Conservation (phyloP, 2,888 invertebrate genomes). For the Timandra comae region DNA sequence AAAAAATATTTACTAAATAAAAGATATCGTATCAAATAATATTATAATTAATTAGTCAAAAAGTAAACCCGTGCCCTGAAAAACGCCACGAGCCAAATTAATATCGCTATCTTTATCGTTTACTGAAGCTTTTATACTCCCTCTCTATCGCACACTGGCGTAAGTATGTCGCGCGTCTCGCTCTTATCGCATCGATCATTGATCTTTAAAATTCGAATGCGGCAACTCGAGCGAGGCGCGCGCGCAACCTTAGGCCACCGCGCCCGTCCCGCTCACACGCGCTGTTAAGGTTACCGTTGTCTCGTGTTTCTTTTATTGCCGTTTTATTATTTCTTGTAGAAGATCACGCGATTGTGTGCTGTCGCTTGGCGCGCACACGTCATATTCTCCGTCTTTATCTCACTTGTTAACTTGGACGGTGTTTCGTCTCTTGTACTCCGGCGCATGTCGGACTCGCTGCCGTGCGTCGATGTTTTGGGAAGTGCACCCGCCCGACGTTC, state of each 20-base stretch:
- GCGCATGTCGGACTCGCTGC: slow-evolving; percentile 72
- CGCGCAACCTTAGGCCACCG: slow-evolving; percentile 59
- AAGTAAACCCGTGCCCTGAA: slow-evolving; percentile 39
- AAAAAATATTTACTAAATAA: no score
- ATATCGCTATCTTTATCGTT: slow-evolving; percentile 36
- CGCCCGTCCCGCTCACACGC: slow-evolving; percentile 59
- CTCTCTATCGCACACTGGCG: slow-evolving; percentile 37
- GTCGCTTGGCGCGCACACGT: slow-evolving; percentile 75
- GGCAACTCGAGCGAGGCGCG: slow-evolving; percentile 68
- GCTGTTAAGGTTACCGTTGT: slow-evolving; percentile 57
- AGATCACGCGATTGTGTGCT: slow-evolving; percentile 77
- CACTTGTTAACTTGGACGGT: slow-evolving; percentile 12
- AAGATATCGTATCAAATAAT: no score
- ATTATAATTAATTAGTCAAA: slow-evolving; percentile 18
- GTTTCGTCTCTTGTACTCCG: slow-evolving; percentile 44
- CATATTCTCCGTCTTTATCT: slow-evolving; percentile 47
- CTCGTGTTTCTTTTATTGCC: slow-evolving; percentile 75
- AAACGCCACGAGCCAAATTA: slow-evolving; percentile 62
- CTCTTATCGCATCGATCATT: slow-evolving; percentile 73
- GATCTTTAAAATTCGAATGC: slow-evolving; percentile 74
- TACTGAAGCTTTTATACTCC: slow-evolving; percentile 16
- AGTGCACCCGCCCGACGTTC: slow-evolving; percentile 77
- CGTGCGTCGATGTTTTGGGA: slow-evolving; percentile 78
- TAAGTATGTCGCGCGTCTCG: slow-evolving; percentile 50
- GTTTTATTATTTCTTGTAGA: slow-evolving; percentile 78